Percentiles rank a stretch among this genome's conserved stretches.
phyloP scores from a whole-genome alignment of 2,113 vertebrate species.

The Hyperoodon ampullatus region DNA sequence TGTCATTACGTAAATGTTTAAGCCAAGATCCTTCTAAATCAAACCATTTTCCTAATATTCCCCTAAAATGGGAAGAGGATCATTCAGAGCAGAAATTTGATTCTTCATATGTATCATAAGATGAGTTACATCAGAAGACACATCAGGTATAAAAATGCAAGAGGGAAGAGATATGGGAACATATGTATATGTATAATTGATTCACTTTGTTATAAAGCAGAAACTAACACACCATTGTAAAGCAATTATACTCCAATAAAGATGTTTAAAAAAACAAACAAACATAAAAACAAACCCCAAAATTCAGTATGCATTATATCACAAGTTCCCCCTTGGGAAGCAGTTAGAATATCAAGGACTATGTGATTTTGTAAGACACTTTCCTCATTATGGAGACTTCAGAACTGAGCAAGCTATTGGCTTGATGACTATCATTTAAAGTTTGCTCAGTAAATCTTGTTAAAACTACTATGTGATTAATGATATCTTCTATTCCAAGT shows the following conservation, averaged over 20 bases:
- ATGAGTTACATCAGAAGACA: neutral
- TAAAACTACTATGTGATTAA: neutral
- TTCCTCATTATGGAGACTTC: neutral
- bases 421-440: neutral
- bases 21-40: neutral
- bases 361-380: neutral
- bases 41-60: neutral
- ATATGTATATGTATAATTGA: too few species aligned
- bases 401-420: neutral
- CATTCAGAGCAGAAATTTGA: neutral
- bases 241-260: too few species aligned
- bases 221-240: too few species aligned
- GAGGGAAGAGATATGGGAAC: too few species aligned
- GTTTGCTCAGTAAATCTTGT: neutral
- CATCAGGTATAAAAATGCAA: neutral
- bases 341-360: too few species aligned
- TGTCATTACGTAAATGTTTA: neutral
- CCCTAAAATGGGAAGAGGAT: neutral
- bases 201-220: too few species aligned
- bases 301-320: neutral
- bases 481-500: neutral
- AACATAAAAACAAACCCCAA: neutral
- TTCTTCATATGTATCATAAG: neutral
- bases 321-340: neutral
- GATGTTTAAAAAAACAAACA: too few species aligned